Conservation (phyloP, 2,888 invertebrate species). For the Acanthosoma haemorrhoidale region DNA sequence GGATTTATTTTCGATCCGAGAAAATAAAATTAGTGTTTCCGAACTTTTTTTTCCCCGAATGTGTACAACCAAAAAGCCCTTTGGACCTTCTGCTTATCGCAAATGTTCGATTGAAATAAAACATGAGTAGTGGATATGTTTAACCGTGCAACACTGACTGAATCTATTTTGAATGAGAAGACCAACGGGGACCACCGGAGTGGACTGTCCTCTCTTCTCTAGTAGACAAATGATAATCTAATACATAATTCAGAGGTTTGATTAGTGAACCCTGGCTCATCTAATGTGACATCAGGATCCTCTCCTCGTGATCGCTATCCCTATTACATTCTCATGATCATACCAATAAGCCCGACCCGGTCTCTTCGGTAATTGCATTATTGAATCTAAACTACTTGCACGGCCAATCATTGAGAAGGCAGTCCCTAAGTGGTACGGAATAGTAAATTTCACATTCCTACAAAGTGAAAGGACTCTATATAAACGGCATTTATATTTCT, state of each 20-base stretch:
- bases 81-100: too few relatives aligned
- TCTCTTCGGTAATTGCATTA: constrained; percentile 1
- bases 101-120: too few relatives aligned
- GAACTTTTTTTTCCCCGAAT: too few relatives aligned
- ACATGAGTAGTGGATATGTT: too few relatives aligned
- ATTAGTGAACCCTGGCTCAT: not conserved
- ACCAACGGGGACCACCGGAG: not conserved
- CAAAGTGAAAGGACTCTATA: too few relatives aligned
- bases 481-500: too few relatives aligned
- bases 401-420: not conserved
- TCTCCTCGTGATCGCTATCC: not conserved
- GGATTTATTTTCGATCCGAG: too few relatives aligned
- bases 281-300: constrained; percentile 16
- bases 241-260: constrained; percentile 22
- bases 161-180: too few relatives aligned
- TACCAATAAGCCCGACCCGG: not conserved
- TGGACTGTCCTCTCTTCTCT: not conserved
- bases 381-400: constrained; percentile 1
- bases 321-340: not conserved
- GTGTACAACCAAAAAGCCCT: too few relatives aligned
- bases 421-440: not conserved
- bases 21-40: too few relatives aligned
- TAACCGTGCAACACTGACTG: too few relatives aligned
- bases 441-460: not conserved
- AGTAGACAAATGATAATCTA: constrained; percentile 24